Evolutionary conservation across 2,888 invertebrate species (phyloP), one percentile per base, ranked within the genome.

Genomic region (Eueremaeus valkanovi): DNA sequence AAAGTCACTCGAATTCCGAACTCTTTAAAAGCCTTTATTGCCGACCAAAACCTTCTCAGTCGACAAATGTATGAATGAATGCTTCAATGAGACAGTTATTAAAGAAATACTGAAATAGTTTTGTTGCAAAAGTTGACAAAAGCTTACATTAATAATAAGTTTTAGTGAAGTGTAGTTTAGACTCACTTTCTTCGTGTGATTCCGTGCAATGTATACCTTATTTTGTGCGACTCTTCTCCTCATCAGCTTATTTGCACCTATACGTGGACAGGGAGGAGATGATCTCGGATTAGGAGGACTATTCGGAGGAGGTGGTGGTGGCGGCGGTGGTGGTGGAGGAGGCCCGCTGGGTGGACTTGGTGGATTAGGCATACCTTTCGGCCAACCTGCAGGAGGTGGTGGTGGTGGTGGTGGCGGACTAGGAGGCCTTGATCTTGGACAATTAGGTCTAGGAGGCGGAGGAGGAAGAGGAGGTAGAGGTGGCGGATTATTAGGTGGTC

Each of bases 241-340:
- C n/a, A 68, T 68, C 9, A 33, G 68, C 42, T 21, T 13, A 21
- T 40, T 68, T 24, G n/a, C n/a, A 24, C 24, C 13, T 11, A 24
- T 68, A 9, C 3, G 11, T 18, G 66, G 24, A 33, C 66, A 74
- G 40, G 68, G 74, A 63, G 66, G 40, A 27, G 68, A 68, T 74
- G 74, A 42, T 13, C 21, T 73, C 11, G 74, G 74, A 68, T 31
- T 61, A 3, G 61, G 55, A 16, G 18, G 24, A 6, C 18, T 55
- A 55, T 24, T 63, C 3, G 33, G 49, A n/a, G 40, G 31, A 1
- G 74, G 74, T 9, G 66, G 66, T 29, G 31, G 58, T 31, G 42
- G 49, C 16, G 31, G 45, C 40, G 66, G 63, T 13, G 74, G 74
- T 33, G 68, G 68, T 31, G 61, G 73, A 40, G 49, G 51, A 9